Percentiles rank a stretch among this genome's conserved stretches.
Conservation (phyloP, 1,140 invertebrate species). For the Drosophila sp. region DNA sequence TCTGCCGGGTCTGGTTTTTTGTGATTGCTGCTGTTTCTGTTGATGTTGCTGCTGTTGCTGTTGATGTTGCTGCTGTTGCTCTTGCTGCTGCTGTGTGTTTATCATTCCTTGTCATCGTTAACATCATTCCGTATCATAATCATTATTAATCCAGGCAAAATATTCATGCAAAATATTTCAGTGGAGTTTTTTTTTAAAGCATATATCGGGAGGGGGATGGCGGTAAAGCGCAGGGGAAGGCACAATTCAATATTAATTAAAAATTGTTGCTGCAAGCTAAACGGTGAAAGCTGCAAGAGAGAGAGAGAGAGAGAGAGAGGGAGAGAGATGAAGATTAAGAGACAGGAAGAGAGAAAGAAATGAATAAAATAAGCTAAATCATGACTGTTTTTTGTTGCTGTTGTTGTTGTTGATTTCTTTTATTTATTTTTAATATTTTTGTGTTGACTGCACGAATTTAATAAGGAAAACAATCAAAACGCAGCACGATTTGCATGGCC, state of each 20-base stretch:
- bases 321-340: neutral
- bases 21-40: neutral
- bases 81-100: conserved; percentile 34
- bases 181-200: conserved; percentile 66
- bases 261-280: conserved; percentile 78
- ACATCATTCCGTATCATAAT: conserved; percentile 26
- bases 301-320: conserved; percentile 11
- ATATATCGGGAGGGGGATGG: conserved; percentile 49
- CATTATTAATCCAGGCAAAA: conserved; percentile 65
- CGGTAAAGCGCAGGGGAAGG: conserved; percentile 65
- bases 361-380: conserved; percentile 60
- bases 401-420: conserved; percentile 21
- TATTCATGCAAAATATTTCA: conserved; percentile 79
- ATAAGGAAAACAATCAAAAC: conserved; percentile 76
- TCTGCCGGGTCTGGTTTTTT: neutral
- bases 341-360: neutral
- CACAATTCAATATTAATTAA: conserved; percentile 80
- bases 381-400: conserved; percentile 11
- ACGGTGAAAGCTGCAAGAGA: conserved; percentile 66
- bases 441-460: conserved; percentile 67
- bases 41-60: conserved; percentile 5
- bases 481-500: conserved; percentile 76
- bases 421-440: conserved; percentile 25
- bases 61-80: conserved; percentile 6
- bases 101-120: conserved; percentile 38